Evolutionary conservation across 2,797 vertebrate genomes (phyloP), one percentile per base, ranked within the genome.

Genomic region (Myripristis jacobus): DNA sequence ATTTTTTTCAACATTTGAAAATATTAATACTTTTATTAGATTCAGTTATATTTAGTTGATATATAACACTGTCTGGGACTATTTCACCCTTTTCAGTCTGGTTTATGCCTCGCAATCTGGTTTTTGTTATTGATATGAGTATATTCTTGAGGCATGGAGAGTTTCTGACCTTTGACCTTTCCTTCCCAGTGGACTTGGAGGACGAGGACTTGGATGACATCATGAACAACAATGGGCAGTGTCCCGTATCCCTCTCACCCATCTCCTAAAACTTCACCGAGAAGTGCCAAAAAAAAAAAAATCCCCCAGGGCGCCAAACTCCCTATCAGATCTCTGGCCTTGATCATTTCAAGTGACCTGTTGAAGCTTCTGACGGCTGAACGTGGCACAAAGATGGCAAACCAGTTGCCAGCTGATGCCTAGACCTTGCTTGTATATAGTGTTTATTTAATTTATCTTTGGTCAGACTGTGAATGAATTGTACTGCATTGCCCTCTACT

Each of bases 181-280:
- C 27, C 54, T 34, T 65, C 38, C 12, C 83, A 95, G 94, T 95
- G 83, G 94, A 94, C 52, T 75, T 95, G 74, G 94, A 93, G 0
- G 94, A 95, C 4, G 94, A 94, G 83, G 93, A 94, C 63, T 60
- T 95, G 87, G 94, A 94, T 11, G 93, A 95, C 84, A 89, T 95
- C 81, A 94, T 94, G 91, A 95, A 95, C 90, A 95, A 94, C 85
- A 94, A 94, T 29, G 85, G 93, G 22, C 92, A 91, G 82, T 94
- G 93, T 81, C 91, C 94, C 1, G 88, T 93, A 1, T 88, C 91
- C 67, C 77, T 93, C 71, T 92, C 92, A 27, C 92, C 93, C 27
- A 85, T 94, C 78, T 93, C 94, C 80, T 95, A 92, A 92, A 81
- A 84, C 59, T 59, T 79, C 84, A 78, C 84, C 71, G 4, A 53